Conservation (phyloP, 2,888 invertebrate genomes). For the Nysson spinosus region DNA sequence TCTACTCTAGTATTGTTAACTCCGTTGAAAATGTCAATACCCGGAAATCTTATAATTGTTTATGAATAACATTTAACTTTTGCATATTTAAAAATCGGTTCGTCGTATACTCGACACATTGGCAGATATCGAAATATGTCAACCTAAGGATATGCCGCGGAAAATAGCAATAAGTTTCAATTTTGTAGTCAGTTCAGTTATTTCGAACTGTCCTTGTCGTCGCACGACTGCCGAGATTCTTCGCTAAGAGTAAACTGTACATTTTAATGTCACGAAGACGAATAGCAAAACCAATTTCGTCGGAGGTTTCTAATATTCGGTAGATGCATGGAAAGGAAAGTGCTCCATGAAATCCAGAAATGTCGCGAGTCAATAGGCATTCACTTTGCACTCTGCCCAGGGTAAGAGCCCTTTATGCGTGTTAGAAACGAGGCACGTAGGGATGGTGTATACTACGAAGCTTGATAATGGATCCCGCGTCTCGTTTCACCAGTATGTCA, state of each 20-base stretch:
- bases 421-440: constrained; percentile 4
- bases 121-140: constrained; percentile 42
- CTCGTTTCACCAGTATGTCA: constrained; percentile 43
- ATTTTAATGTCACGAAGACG: constrained; percentile 33
- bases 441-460: constrained; percentile 10
- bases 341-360: constrained; percentile 24
- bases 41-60: constrained; percentile 26
- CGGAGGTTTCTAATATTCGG: background rate
- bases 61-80: constrained; percentile 20
- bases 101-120: constrained; percentile 21
- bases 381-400: constrained; percentile 13
- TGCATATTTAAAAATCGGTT: background rate
- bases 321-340: constrained; percentile 6
- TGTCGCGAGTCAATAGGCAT: constrained; percentile 42
- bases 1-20: too few relatives aligned
- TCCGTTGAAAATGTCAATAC: too few relatives aligned
- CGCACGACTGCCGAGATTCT: background rate
- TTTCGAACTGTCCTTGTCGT: constrained; percentile 1
- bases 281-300: constrained; percentile 35
- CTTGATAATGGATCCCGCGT: constrained; percentile 52
- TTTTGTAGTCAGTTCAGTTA: too few relatives aligned
- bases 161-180: too few relatives aligned
- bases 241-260: constrained; percentile 14
- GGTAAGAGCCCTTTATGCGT: constrained; percentile 24
- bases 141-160: constrained; percentile 3